Evolutionary conservation across 2,797 vertebrate species (phyloP).

Genomic region (Buceros bicornis): DNA sequence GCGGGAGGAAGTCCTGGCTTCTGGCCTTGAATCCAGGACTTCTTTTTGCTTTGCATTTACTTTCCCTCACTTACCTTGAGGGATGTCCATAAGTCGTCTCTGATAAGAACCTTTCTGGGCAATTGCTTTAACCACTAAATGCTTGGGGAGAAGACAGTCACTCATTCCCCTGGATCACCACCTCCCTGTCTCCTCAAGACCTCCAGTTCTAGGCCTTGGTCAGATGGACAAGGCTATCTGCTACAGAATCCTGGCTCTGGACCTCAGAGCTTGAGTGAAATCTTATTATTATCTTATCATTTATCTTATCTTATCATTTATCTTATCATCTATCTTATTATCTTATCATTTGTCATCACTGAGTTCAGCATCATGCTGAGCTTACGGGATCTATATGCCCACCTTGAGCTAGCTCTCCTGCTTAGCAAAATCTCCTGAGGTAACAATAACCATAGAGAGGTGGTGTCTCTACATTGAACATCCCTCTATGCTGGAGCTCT

Average conservation of each 20-base stretch:
- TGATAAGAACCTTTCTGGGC: neutral
- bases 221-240: neutral
- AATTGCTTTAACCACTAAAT: neutral
- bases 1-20: neutral
- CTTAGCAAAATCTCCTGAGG: neutral
- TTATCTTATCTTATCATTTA: too few relatives aligned
- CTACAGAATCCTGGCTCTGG: neutral
- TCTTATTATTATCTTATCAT: too few relatives aligned
- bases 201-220: neutral
- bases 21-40: neutral
- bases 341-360: neutral
- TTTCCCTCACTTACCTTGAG: neutral
- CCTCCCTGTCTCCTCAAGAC: neutral
- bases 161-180: neutral
- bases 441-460: neutral
- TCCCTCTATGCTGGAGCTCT: neutral
- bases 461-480: neutral
- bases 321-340: too few relatives aligned
- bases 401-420: neutral
- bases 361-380: neutral
- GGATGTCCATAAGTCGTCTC: neutral
- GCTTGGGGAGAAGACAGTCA: neutral
- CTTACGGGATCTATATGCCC: neutral
- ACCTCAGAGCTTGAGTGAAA: neutral
- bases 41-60: neutral